Evolutionary conservation across 1,140 invertebrate species (phyloP).

Genomic region (Bombus vancouverensis): DNA sequence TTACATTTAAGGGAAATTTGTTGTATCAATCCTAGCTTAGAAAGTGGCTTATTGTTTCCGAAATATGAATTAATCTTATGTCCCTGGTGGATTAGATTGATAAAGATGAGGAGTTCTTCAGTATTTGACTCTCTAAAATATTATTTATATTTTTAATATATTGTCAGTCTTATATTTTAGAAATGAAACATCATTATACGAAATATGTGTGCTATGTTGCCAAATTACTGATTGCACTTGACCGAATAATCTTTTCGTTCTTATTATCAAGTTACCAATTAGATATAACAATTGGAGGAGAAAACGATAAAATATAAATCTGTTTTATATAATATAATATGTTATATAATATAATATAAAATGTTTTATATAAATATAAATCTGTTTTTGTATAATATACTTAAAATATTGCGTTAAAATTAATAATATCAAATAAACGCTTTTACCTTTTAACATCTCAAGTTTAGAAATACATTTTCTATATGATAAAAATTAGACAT

Average conservation of each 20-base stretch:
- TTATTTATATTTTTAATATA: neutral
- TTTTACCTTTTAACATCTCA: no score
- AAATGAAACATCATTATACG: neutral
- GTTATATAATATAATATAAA: no score
- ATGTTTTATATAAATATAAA: no score
- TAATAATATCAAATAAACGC: no score
- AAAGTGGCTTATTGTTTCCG: neutral
- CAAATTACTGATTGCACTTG: neutral
- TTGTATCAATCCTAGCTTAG: no score
- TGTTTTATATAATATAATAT: no score
- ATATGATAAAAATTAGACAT: no score
- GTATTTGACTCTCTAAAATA: neutral
- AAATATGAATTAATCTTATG: neutral
- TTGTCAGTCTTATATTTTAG: neutral
- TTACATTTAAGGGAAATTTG: neutral
- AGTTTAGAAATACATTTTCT: no score
- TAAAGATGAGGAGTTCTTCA: neutral
- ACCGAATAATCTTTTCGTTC: neutral
- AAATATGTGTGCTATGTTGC: neutral
- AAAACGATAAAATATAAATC: neutral
- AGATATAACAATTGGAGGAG: neutral
- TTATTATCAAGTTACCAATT: neutral
- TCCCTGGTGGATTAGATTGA: neutral
- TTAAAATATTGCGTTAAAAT: no score
- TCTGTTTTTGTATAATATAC: no score